Conservation (phyloP, 2,113 vertebrate genomes). For the Hydrolagus affinis region DNA sequence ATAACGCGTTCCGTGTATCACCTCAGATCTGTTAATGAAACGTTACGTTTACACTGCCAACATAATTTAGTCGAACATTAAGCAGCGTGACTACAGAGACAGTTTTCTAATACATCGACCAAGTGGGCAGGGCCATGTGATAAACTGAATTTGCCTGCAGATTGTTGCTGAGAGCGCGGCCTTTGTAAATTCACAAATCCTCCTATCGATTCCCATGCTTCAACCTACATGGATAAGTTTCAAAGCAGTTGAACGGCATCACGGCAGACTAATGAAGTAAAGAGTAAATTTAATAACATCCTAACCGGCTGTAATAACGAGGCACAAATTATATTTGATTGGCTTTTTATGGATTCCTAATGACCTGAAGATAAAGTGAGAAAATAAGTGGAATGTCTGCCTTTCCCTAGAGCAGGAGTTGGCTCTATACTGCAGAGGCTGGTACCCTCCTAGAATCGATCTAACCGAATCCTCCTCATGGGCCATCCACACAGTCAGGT, state of each 20-base stretch:
- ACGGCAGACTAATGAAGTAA: constrained; percentile 11
- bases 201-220: neutral
- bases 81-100: too few relatives aligned
- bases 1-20: too few relatives aligned
- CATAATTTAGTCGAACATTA: too few relatives aligned
- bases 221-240: constrained; percentile 10
- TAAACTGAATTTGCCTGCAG: neutral
- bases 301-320: constrained; percentile 51
- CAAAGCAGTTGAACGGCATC: neutral
- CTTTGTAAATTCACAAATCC: neutral
- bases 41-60: too few relatives aligned
- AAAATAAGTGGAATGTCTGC: constrained; percentile 62
- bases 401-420: constrained; percentile 59
- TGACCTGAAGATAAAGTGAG: constrained; percentile 69
- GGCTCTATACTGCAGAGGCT: constrained; percentile 57
- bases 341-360: constrained; percentile 61
- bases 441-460: constrained; percentile 52
- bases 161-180: neutral
- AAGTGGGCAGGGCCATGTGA: neutral
- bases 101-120: neutral
- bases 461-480: constrained; percentile 46
- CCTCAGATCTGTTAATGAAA: too few relatives aligned
- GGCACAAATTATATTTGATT: constrained; percentile 57
- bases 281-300: constrained; percentile 46
- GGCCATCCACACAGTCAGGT: constrained; percentile 31